A percentile compares a stretch with the other conserved stretches of the same genome.
phyloP scores from a whole-genome alignment of 2,888 invertebrate species.

The Cyclophora albipunctata region DNA sequence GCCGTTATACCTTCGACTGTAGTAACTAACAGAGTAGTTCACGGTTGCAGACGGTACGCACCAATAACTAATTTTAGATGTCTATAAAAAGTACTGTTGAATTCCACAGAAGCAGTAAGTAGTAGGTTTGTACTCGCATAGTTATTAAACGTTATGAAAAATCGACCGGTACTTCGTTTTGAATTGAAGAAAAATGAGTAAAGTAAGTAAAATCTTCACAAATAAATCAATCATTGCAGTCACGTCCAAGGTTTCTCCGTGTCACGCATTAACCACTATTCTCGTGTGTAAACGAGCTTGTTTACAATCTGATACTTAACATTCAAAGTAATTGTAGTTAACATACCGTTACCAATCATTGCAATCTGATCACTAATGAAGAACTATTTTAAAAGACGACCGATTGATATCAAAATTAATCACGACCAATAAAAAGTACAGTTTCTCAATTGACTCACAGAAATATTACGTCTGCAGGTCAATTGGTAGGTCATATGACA shows the following conservation, averaged over 20 bases:
- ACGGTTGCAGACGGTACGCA: neutral
- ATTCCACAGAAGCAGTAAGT: constrained; percentile 41
- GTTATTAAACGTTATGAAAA: neutral
- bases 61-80: constrained; percentile 50
- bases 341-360: too few species aligned
- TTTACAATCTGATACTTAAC: constrained; percentile 1
- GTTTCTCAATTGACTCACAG: constrained; percentile 43
- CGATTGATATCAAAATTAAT: constrained; percentile 10
- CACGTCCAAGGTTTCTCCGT: constrained; percentile 34
- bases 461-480: constrained; percentile 41
- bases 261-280: constrained; percentile 21
- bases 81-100: constrained; percentile 50
- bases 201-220: neutral
- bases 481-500: constrained; percentile 50
- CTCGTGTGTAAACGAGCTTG: constrained; percentile 27
- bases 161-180: too few species aligned
- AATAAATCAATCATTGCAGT: constrained; percentile 23
- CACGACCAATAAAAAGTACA: constrained; percentile 16
- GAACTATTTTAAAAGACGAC: too few species aligned
- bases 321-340: constrained; percentile 1
- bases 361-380: too few species aligned
- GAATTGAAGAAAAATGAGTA: too few species aligned
- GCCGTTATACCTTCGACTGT: too few species aligned
- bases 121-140: constrained; percentile 9
- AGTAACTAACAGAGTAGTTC: too few species aligned